Conservation (phyloP, 2,113 vertebrate species). For the Cromileptes altivelis region DNA sequence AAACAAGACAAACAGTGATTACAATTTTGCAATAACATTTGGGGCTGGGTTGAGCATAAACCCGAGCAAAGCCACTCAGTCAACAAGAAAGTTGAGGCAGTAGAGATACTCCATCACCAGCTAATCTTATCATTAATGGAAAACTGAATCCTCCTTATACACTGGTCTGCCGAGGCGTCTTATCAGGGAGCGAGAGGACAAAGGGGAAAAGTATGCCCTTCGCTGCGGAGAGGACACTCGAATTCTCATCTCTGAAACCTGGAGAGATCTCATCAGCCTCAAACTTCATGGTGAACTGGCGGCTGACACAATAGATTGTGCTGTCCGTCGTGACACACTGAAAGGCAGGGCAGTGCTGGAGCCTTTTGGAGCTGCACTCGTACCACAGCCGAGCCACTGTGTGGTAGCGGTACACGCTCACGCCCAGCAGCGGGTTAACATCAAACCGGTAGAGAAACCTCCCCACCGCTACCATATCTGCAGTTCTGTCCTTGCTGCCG, state of each 20-base stretch:
- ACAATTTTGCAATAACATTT: slow-evolving; percentile 30
- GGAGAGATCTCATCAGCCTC: slow-evolving; percentile 90
- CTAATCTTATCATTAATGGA: slow-evolving; percentile 55
- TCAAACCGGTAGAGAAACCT: slow-evolving; percentile 94
- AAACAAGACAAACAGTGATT: slow-evolving; percentile 22
- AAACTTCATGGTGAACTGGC: slow-evolving; percentile 86
- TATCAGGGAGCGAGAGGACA: slow-evolving; percentile 85
- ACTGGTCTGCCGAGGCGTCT: slow-evolving; percentile 75
- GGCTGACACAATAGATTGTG: slow-evolving; percentile 89
- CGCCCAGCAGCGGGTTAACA: slow-evolving; percentile 84
- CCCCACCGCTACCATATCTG: slow-evolving; percentile 85
- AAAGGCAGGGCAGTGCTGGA: slow-evolving; percentile 80
- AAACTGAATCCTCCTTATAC: slow-evolving; percentile 80
- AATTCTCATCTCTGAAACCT: slow-evolving; percentile 84
- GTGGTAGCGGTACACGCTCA: slow-evolving; percentile 91
- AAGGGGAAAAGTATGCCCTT: slow-evolving; percentile 88
- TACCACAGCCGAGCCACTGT: slow-evolving; percentile 91
- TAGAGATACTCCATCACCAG: slow-evolving; percentile 52
- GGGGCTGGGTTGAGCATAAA: slow-evolving; percentile 17
- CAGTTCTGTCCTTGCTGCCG: slow-evolving; percentile 84
- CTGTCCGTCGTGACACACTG: slow-evolving; percentile 84
- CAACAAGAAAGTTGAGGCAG: slow-evolving; percentile 48
- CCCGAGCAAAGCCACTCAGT: slow-evolving; percentile 6
- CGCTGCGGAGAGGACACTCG: slow-evolving; percentile 84
- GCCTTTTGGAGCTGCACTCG: slow-evolving; percentile 83